Percentiles rank a stretch among this genome's conserved stretches.
Evolutionary conservation across 2,888 invertebrate species (phyloP).

Genomic region (Lysandra coridon): DNA sequence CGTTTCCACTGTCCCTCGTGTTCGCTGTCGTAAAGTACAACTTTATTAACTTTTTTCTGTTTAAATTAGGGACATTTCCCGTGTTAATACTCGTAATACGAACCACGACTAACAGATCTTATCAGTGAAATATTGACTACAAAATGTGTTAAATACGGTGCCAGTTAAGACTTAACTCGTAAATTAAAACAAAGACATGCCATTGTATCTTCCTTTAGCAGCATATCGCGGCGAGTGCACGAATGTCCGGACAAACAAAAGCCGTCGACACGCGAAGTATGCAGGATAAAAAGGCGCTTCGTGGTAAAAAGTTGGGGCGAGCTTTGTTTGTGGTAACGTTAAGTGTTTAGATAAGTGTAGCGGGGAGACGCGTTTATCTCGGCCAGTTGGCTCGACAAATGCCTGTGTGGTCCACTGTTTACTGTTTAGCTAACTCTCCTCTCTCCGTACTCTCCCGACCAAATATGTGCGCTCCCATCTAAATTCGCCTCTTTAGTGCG

Average conservation of each 20-base stretch:
- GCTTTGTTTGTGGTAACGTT: constrained; percentile 76
- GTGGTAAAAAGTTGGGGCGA: constrained; percentile 75
- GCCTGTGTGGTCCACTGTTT: constrained; percentile 77
- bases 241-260: constrained; percentile 72
- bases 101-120: not conserved
- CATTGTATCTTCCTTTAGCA: constrained; percentile 62
- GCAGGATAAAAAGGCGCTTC: constrained; percentile 72
- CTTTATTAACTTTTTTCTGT: not conserved
- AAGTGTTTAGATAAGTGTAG: constrained; percentile 80
- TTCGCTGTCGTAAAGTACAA: constrained; percentile 37
- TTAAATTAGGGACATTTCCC: not conserved
- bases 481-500: constrained; percentile 35
- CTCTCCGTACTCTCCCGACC: constrained; percentile 40
- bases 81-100: not conserved
- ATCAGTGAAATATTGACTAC: not conserved
- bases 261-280: constrained; percentile 69
- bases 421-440: constrained; percentile 61
- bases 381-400: constrained; percentile 70
- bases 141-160: constrained; percentile 33
- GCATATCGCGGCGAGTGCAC: constrained; percentile 68
- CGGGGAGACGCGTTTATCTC: constrained; percentile 75
- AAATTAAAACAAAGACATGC: constrained; percentile 62
- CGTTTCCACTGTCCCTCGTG: constrained; percentile 46
- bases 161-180: constrained; percentile 43
- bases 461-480: constrained; percentile 60